Base-by-base conservation (phyloP, 92 coral and sea anemone genomes). In the Metridium senile region DNA sequence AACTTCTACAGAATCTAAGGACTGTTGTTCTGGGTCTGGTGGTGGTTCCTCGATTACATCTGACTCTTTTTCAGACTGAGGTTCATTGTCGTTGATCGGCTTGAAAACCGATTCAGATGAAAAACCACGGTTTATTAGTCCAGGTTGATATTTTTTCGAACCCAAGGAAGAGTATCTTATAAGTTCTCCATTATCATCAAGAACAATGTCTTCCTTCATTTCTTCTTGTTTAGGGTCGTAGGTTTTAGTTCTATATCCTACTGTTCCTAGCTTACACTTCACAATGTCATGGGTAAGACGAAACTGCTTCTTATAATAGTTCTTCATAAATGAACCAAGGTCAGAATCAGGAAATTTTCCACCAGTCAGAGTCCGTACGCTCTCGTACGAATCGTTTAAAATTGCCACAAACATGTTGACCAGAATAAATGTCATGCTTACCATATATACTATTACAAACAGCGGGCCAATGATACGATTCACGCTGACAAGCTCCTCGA, bases 391-490 rank as follows among this genome's bases (percentile, higher is more conserved):
- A 23, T 91, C 97, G 79, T 91, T 91, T 1, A 91, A 87, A 66
- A 91, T 91, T 2, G 97, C 97, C 2, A 91, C 78, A 68, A 91
- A 91, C 97, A 91, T 91, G 89, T 91, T 91, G 59, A 91, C 81
- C 51, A 91, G 86, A 31, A 91, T 90, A 13, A 80, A 91, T 18
- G 79, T 59, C 93, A 89, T 91, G 68, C 88, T 89, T 1, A 86
- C 7, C 91, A 89, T 85, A 82, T 82, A 91, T 28, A 75, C 66
- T 21, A 91, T 85, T 9, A 91, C 84, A 75, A 84, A 91, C 9
- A 82, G 1, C 23, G 97, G 97, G 0, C 86, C 97, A 30, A 89
- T 53, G 47, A 91, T 71, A 1, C 93, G 90, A 46, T 91, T 89
- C 1, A 75, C 74, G 25, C 56, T 33, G 33, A 66, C 73, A 20